phyloP scores from a whole-genome alignment of 1,140 invertebrate species.

The Rhopalosiphum padi region DNA sequence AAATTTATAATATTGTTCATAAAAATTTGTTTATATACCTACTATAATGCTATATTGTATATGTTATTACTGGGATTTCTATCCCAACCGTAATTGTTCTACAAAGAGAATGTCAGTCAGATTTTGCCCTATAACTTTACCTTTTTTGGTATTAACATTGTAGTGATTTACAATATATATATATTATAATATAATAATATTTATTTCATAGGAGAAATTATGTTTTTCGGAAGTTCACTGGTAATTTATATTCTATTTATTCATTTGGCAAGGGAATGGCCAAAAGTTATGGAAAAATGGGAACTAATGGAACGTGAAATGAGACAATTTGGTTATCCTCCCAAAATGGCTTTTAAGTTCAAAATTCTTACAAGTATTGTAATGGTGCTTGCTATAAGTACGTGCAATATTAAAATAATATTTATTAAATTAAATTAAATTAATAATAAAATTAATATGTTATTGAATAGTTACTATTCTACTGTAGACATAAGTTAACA shows the following conservation, averaged over 20 bases:
- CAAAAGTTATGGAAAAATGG: constrained; percentile 66
- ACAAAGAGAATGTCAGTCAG: background rate
- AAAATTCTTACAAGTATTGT: constrained; percentile 64
- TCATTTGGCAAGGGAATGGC: constrained; percentile 66
- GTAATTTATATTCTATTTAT: constrained; percentile 63
- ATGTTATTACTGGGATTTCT: too few relatives aligned
- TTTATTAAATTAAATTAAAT: background rate
- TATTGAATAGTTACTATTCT: background rate
- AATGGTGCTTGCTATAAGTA: constrained; percentile 65
- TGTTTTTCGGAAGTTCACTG: constrained; percentile 59
- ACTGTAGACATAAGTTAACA: background rate
- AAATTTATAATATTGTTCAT: background rate
- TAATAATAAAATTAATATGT: background rate
- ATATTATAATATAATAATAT: background rate
- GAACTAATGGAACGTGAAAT: constrained; percentile 67
- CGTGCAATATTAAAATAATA: constrained; percentile 59
- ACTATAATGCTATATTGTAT: too few relatives aligned
- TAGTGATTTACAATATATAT: background rate
- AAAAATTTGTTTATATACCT: background rate
- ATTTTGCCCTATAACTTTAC: background rate
- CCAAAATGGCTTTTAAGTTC: constrained; percentile 63
- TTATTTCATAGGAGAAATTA: constrained; percentile 57
- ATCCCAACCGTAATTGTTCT: too few relatives aligned
- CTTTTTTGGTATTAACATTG: background rate
- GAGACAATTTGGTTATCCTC: constrained; percentile 63